Conservation (phyloP, 2,888 invertebrate genomes). For the Nebria brevicollis region DNA sequence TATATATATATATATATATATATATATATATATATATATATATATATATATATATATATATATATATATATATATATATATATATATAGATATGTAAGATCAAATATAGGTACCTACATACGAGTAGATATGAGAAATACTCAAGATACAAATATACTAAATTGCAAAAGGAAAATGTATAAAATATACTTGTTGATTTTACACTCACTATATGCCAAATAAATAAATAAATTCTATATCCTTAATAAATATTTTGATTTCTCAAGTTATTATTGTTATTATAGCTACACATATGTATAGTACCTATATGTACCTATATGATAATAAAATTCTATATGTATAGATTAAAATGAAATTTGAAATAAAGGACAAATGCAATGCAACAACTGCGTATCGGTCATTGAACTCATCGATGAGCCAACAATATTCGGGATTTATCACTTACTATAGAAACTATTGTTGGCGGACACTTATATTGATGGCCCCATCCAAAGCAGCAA, state of each 20-base stretch:
- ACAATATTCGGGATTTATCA: conserved; percentile 38
- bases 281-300: neutral
- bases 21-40: too few relatives aligned
- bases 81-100: too few relatives aligned
- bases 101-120: too few relatives aligned
- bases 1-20: too few relatives aligned
- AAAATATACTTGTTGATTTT: neutral
- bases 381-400: conserved; percentile 10
- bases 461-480: conserved; percentile 46
- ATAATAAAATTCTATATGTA: too few relatives aligned
- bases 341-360: neutral
- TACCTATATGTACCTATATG: neutral
- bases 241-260: neutral
- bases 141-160: neutral
- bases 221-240: neutral
- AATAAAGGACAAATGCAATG: neutral
- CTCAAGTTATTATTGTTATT: neutral
- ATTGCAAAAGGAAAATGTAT: neutral
- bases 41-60: too few relatives aligned
- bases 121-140: too few relatives aligned
- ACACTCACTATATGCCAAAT: neutral
- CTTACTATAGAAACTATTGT: conserved; percentile 34
- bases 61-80: too few relatives aligned
- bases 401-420: conserved; percentile 17
- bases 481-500: conserved; percentile 41